Conservation (phyloP, 2,797 vertebrate genomes). For the Peromyscus melanophrys region DNA sequence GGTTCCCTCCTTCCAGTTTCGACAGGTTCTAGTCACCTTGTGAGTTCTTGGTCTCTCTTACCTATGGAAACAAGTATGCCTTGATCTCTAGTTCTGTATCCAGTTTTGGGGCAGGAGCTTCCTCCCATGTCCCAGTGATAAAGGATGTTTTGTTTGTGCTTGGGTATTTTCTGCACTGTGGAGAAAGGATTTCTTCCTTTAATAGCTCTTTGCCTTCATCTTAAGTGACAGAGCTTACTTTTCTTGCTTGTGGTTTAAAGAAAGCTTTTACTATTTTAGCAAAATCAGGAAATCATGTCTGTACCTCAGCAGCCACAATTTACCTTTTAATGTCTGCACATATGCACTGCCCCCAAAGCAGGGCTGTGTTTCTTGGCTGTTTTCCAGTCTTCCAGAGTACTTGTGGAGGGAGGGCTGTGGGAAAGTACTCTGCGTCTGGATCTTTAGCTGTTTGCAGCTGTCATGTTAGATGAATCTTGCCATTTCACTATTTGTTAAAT, state of each 20-base stretch:
- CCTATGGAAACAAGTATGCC: neutral
- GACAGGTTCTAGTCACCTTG: neutral
- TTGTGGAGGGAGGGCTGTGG: neutral
- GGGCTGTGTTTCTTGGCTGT: neutral
- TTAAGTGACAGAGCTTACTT: neutral
- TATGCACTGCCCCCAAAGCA: neutral
- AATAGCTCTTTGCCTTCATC: neutral
- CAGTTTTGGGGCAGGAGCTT: neutral
- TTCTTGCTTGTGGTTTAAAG: neutral
- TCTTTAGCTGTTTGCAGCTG: neutral
- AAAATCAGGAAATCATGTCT: neutral
- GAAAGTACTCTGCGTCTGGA: neutral
- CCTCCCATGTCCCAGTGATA: neutral
- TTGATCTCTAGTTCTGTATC: neutral
- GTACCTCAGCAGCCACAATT: neutral
- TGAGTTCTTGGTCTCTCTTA: neutral
- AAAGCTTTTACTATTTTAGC: neutral
- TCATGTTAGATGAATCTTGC: neutral
- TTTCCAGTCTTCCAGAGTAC: neutral
- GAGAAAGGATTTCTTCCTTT: neutral
- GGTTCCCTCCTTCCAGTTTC: neutral
- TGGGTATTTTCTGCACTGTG: neutral
- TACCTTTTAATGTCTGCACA: neutral
- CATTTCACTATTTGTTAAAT: neutral
- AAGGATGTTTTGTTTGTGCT: neutral